These are phyloP conservation scores for Notolepis coatsorum DNA, from an alignment of 2,797 vertebrate species.

Conservation along the genomic window DNA sequence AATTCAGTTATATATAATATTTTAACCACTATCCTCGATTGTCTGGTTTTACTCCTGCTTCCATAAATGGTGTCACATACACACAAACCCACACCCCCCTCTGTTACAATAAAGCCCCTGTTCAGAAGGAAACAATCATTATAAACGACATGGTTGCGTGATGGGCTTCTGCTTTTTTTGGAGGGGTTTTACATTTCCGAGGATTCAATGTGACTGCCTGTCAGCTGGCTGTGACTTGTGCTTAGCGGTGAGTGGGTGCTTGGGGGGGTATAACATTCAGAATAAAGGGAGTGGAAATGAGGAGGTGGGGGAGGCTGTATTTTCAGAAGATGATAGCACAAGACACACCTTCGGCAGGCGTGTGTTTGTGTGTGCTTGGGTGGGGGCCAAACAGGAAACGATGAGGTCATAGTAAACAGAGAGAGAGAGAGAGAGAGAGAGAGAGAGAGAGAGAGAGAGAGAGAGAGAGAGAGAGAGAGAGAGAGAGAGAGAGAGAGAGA, in stretches of 20 bases:
- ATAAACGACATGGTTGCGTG: too few relatives aligned
- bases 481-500: not conserved
- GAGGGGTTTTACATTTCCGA: not conserved
- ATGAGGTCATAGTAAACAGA: slow-evolving; percentile 77
- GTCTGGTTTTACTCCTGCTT: too few relatives aligned
- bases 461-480: not conserved
- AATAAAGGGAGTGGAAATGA: not conserved
- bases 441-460: slow-evolving; percentile 5
- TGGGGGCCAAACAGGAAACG: slow-evolving; percentile 71
- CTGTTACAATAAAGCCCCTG: too few relatives aligned
- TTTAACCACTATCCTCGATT: too few relatives aligned
- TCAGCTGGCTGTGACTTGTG: not conserved
- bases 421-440: slow-evolving; percentile 30
- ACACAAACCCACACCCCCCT: too few relatives aligned
- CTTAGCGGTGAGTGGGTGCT: not conserved
- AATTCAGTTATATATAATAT: too few relatives aligned
- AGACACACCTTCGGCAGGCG: slow-evolving; percentile 34
- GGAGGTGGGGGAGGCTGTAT: slow-evolving; percentile 22
- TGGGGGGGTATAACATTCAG: not conserved
- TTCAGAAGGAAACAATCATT: too few relatives aligned
- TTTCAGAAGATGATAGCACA: slow-evolving; percentile 36
- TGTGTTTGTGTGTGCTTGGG: slow-evolving; percentile 53
- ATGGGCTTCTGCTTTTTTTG: not conserved
- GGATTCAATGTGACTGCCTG: slow-evolving; percentile 25
- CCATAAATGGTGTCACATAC: too few relatives aligned